Conservation (phyloP, 2,888 invertebrate species). For the Drosophila neotestacea region DNA sequence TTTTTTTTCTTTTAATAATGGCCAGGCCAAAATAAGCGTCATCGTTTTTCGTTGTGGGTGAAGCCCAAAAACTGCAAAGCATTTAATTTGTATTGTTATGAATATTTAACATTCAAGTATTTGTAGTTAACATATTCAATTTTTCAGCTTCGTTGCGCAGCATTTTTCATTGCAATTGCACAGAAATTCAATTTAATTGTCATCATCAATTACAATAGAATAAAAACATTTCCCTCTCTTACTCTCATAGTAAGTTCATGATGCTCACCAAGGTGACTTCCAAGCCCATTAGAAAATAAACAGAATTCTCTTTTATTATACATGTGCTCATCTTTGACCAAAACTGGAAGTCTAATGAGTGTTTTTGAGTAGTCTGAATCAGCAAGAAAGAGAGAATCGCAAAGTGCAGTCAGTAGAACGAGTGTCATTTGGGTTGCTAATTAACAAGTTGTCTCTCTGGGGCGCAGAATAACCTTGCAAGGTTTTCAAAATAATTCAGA, state of each 20-base stretch:
- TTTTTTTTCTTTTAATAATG: constrained; percentile 34
- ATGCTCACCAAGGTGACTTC: background rate
- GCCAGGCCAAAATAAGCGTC: constrained; percentile 58
- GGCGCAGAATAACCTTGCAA: background rate
- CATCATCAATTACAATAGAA: constrained; percentile 52
- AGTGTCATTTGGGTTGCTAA: constrained; percentile 20
- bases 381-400: background rate
- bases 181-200: constrained; percentile 53
- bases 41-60: constrained; percentile 56
- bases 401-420: background rate
- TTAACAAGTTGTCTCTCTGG: constrained; percentile 17
- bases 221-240: constrained; percentile 2
- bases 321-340: background rate
- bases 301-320: constrained; percentile 4
- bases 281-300: background rate
- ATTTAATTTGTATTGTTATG: constrained; percentile 35
- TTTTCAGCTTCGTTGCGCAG: constrained; percentile 70
- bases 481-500: constrained; percentile 3
- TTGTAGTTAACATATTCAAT: constrained; percentile 41
- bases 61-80: constrained; percentile 60
- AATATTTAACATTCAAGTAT: constrained; percentile 40
- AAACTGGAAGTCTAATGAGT: background rate
- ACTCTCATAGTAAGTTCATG: background rate
- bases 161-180: constrained; percentile 58
- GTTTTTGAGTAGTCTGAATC: constrained; percentile 4